These are phyloP conservation scores for Chaetogeoica ovagalla DNA, from an alignment of 2,888 invertebrate genomes.

Conservation along the genomic window DNA sequence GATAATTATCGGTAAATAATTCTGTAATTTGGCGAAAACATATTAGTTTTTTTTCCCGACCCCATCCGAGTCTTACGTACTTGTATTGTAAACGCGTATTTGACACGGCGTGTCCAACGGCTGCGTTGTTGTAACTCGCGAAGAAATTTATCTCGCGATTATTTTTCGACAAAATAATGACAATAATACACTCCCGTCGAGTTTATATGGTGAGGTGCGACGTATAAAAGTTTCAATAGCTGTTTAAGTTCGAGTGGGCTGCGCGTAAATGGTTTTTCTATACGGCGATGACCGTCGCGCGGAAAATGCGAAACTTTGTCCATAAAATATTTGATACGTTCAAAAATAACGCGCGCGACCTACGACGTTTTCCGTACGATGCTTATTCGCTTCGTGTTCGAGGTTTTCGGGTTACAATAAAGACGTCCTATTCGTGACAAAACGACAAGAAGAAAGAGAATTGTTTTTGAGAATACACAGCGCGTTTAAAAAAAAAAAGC, in stretches of 20 bases:
- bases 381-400: slow-evolving; percentile 1
- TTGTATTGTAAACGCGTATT: too few relatives aligned
- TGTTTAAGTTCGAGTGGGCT: background rate
- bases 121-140: background rate
- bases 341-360: background rate
- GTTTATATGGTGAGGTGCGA: background rate
- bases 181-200: background rate
- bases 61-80: background rate
- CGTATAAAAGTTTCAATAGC: background rate
- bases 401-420: background rate
- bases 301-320: slow-evolving; percentile 28
- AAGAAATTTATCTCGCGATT: background rate
- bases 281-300: slow-evolving; percentile 1
- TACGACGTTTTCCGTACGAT: slow-evolving; percentile 6
- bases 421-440: background rate
- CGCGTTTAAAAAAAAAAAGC: slow-evolving; percentile 10
- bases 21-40: too few relatives aligned
- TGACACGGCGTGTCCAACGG: too few relatives aligned
- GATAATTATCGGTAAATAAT: too few relatives aligned
- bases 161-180: background rate
- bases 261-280: slow-evolving; percentile 11
- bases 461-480: background rate
- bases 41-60: background rate
- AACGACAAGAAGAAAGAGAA: slow-evolving; percentile 3
- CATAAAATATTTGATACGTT: slow-evolving; percentile 30